These are phyloP conservation scores for Paracentrotus lividus DNA, from an alignment of 53 echinoderm and acorn worm genomes.

Conservation along the genomic window DNA sequence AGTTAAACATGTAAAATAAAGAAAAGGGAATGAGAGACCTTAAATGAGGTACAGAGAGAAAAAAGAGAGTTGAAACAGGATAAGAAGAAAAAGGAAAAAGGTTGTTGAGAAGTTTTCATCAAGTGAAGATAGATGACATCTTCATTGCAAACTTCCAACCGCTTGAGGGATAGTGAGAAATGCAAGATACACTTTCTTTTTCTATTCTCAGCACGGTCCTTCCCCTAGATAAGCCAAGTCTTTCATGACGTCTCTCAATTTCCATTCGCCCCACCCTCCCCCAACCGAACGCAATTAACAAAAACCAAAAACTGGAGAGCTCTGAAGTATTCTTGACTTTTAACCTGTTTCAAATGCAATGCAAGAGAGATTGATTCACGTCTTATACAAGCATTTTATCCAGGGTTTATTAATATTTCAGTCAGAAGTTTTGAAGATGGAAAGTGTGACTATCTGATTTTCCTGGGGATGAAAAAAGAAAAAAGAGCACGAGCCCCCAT, in stretches of 20 bases:
- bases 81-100: constrained; percentile 26
- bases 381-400: constrained; percentile 6
- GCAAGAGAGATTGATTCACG: not conserved
- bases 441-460: constrained; percentile 62
- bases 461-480: constrained; percentile 29
- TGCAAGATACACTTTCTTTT: constrained; percentile 12
- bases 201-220: constrained; percentile 17
- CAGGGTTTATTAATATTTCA: not conserved
- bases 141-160: constrained; percentile 67
- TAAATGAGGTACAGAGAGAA: not conserved
- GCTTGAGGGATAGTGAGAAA: constrained; percentile 5
- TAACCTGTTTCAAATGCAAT: constrained; percentile 22
- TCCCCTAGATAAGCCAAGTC: constrained; percentile 29
- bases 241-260: constrained; percentile 31
- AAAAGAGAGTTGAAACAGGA: not conserved
- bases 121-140: constrained; percentile 57
- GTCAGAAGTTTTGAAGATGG: constrained; percentile 14
- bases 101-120: constrained; percentile 53
- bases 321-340: not conserved
- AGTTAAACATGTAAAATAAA: no score
- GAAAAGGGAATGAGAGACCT: not conserved
- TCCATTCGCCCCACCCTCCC: not conserved
- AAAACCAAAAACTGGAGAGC: not conserved
- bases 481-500: constrained; percentile 2
- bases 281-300: not conserved